A percentile compares a stretch with the other conserved stretches of the same genome.
These are phyloP conservation scores for Cololabis saira DNA, from an alignment of 2,113 vertebrate species.

Conservation along the genomic window DNA sequence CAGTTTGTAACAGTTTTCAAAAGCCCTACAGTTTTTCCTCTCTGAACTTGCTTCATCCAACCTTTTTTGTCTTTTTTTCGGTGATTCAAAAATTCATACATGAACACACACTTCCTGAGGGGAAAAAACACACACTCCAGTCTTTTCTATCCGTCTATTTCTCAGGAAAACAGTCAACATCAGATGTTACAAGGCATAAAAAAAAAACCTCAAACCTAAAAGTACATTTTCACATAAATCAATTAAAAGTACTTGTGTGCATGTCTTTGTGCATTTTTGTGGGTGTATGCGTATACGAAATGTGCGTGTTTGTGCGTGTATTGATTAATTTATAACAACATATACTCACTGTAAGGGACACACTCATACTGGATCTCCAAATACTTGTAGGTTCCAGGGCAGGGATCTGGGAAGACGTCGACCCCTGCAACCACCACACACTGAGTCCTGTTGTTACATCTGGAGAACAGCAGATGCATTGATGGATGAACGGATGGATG, in stretches of 20 bases:
- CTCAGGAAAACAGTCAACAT: conserved; percentile 46
- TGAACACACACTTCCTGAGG: conserved; percentile 60
- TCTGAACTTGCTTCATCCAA: conserved; percentile 30
- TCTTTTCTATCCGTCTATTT: conserved; percentile 39
- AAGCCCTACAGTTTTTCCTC: conserved; percentile 29
- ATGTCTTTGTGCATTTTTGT: conserved; percentile 6
- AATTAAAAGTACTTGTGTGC: conserved; percentile 19
- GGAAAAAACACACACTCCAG: conserved; percentile 35
- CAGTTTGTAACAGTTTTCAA: conserved; percentile 45
- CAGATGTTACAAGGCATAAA: conserved; percentile 45
- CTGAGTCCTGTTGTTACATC: conserved; percentile 95
- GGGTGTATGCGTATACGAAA: conserved; percentile 1
- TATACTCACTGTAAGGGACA: conserved; percentile 94
- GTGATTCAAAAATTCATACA: conserved; percentile 15
- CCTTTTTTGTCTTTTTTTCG: conserved; percentile 4
- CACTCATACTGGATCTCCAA: conserved; percentile 96
- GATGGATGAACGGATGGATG: conserved; percentile 23
- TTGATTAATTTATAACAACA: conserved; percentile 12
- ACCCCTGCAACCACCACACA: conserved; percentile 93
- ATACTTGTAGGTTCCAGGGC: conserved; percentile 95
- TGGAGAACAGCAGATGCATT: conserved; percentile 51
- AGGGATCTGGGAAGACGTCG: conserved; percentile 92
- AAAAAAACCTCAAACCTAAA: conserved; percentile 15
- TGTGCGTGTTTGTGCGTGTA: conserved; percentile 16
- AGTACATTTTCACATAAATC: conserved; percentile 20